Percentiles rank a stretch among this genome's conserved stretches.
Evolutionary conservation across 2,888 invertebrate species (phyloP).

Genomic region (Netelia inedita): DNA sequence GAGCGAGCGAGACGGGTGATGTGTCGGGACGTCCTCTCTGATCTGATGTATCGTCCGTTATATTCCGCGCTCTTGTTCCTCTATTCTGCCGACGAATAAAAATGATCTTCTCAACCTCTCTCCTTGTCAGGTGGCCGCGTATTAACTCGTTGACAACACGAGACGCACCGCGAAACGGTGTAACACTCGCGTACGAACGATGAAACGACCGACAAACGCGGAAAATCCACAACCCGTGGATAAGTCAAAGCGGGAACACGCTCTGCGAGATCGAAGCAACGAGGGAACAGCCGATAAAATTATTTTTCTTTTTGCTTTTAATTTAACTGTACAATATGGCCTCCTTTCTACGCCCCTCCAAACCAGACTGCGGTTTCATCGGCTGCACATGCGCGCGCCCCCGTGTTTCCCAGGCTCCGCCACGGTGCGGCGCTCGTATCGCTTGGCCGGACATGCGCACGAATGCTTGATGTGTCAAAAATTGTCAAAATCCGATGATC

Average conservation of each 20-base stretch:
- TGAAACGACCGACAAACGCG: constrained; percentile 18
- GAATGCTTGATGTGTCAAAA: neutral
- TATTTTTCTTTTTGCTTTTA: constrained; percentile 80
- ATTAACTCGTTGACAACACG: constrained; percentile 71
- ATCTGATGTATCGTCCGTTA: constrained; percentile 53
- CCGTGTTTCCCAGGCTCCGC: neutral
- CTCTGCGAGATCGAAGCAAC: constrained; percentile 51
- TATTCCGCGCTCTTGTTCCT: constrained; percentile 4
- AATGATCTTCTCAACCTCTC: constrained; percentile 29
- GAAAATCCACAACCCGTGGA: constrained; percentile 19
- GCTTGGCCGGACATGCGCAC: constrained; percentile 32
- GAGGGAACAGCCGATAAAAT: constrained; percentile 63
- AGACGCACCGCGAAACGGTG: constrained; percentile 52
- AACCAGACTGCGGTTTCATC: constrained; percentile 57
- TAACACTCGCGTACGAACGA: constrained; percentile 20
- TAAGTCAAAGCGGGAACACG: constrained; percentile 42
- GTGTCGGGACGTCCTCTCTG: constrained; percentile 37
- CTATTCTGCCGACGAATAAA: constrained; percentile 22
- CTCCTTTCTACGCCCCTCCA: constrained; percentile 85
- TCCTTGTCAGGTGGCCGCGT: constrained; percentile 71
- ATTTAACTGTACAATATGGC: constrained; percentile 86
- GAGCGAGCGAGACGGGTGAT: constrained; percentile 39
- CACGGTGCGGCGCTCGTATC: neutral
- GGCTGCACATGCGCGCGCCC: constrained; percentile 55
- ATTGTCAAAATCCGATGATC: neutral